Conservation (phyloP, 2,888 invertebrate genomes). For the Osmoderma eremita region DNA sequence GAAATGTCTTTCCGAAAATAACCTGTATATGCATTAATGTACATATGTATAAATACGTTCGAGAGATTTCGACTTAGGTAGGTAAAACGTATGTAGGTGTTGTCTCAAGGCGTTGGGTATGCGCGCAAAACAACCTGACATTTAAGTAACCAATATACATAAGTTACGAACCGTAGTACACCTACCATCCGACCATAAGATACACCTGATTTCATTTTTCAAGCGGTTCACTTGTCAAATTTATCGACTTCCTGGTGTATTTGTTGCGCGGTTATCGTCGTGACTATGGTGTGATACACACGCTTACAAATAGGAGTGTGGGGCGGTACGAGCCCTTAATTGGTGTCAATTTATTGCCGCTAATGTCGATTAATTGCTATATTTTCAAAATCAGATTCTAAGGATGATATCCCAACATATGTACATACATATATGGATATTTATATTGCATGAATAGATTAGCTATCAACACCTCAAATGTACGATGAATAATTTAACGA, state of each 20-base stretch:
- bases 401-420: too few species aligned
- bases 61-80: background rate
- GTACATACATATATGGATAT: too few species aligned
- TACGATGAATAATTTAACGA: too few species aligned
- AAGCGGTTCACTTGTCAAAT: constrained; percentile 43
- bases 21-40: background rate
- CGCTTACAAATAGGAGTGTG: constrained; percentile 31
- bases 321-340: constrained; percentile 32
- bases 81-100: constrained; percentile 33
- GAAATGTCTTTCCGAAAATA: too few species aligned
- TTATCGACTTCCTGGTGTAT: constrained; percentile 41
- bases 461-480: too few species aligned
- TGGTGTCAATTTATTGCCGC: constrained; percentile 22
- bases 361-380: constrained; percentile 31
- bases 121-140: constrained; percentile 62
- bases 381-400: constrained; percentile 11
- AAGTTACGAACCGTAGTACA: constrained; percentile 54
- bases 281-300: background rate
- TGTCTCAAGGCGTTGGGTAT: constrained; percentile 59
- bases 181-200: constrained; percentile 53
- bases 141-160: constrained; percentile 59
- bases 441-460: too few species aligned
- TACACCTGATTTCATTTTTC: constrained; percentile 48
- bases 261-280: constrained; percentile 29
- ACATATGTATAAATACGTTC: background rate